These are phyloP conservation scores for Hesperophylax magnus DNA, from an alignment of 1,140 invertebrate genomes.

Conservation along the genomic window DNA sequence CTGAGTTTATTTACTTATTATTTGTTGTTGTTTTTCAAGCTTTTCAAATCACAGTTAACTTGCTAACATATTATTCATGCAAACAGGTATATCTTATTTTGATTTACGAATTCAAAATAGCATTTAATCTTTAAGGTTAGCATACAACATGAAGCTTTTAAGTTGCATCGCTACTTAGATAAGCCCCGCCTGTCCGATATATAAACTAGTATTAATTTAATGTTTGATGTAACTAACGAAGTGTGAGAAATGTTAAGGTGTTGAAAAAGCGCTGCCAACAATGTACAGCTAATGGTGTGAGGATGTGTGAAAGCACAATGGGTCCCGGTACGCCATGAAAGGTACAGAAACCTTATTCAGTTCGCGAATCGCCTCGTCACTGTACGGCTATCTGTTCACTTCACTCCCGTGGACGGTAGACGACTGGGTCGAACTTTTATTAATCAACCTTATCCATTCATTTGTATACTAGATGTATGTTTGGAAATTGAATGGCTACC, in stretches of 20 bases:
- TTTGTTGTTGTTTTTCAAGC: too few species aligned
- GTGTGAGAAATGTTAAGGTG: slow-evolving; percentile 60
- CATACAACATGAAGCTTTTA: too few species aligned
- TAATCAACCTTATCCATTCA: slow-evolving; percentile 45
- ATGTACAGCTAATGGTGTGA: slow-evolving; percentile 59
- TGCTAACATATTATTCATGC: too few species aligned
- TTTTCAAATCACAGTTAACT: too few species aligned
- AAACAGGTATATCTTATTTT: too few species aligned
- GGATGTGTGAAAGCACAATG: slow-evolving; percentile 61
- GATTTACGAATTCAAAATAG: too few species aligned
- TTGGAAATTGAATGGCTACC: slow-evolving; percentile 42
- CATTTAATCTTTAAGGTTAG: too few species aligned
- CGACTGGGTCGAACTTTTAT: slow-evolving; percentile 44
- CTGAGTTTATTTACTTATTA: too few species aligned
- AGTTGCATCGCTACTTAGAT: too few species aligned
- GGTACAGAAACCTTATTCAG: slow-evolving; percentile 42
- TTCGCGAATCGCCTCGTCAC: slow-evolving; percentile 53
- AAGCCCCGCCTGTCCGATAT: slow-evolving; percentile 14
- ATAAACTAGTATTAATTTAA: slow-evolving; percentile 54
- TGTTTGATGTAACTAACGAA: slow-evolving; percentile 62
- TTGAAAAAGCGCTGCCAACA: slow-evolving; percentile 56
- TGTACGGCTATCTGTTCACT: slow-evolving; percentile 51
- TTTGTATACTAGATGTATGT: slow-evolving; percentile 21
- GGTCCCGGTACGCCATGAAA: slow-evolving; percentile 38
- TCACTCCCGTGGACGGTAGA: slow-evolving; percentile 48